Evolutionary conservation across 2,797 vertebrate genomes (phyloP), one percentile per base, ranked within the genome.

Genomic region (Cyclura pinguis): DNA sequence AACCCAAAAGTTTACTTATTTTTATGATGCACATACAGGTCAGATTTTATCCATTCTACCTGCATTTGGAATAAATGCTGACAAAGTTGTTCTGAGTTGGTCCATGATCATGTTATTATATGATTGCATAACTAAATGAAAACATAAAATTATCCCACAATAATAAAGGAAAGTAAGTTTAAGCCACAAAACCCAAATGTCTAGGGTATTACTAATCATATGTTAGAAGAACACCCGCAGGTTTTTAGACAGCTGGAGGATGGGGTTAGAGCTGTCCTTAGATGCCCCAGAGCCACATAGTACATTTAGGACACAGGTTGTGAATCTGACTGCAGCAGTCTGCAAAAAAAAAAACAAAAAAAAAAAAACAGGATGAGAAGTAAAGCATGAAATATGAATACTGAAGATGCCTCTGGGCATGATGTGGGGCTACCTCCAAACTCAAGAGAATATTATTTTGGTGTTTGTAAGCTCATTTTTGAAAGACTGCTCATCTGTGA

Each of bases 181-280:
- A 67, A 88, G 50, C 67, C 24, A 67, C 6, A 91, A 84, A 80
- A 50, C 10, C 29, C 24, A 78, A 50, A 24, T 42, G 78, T 89
- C 80, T 80, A 22, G 42, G 5, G 57, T 59, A 83, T n/a, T 73
- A 73, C 42, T 83, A 88, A 80, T 2, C 14, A 78, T 32, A n/a
- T 55, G 55, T 20, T 27, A 50, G 47, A 72, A 69, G 62, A 84
- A 84, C 64, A 81, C 67, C 38, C 32, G 35, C 57, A 76, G 1
- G n/a, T 12, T 14, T n/a, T 81, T 82, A 27, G 55, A 27, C 47
- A 38, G 64, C 50, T 57, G 64, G 50, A 16, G 38, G 6, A 35
- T 50, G 57, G 87, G 50, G 18, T 80, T 67, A 67, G 27, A 47
- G 20, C 4, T 83, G 67, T 83, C 87, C 87, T 88, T 83, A 88